Conservation (phyloP, 2,888 invertebrate species). For the Aethes cnicana region DNA sequence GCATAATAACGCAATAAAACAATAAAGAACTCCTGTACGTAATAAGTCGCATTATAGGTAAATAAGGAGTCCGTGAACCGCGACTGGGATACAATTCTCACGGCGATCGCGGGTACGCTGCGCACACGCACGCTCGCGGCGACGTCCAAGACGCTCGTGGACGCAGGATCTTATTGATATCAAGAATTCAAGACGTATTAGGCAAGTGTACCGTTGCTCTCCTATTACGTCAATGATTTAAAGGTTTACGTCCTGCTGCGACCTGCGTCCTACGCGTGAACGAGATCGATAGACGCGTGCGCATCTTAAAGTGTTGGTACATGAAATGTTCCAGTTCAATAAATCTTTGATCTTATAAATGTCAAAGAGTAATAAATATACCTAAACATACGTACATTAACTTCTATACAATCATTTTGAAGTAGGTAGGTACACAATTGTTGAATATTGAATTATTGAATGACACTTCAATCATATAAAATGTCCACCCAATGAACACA, state of each 20-base stretch:
- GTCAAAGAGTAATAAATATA: no score
- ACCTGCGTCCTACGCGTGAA: not conserved
- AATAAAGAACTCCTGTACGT: conserved; percentile 20
- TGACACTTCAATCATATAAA: no score
- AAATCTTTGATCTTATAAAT: no score
- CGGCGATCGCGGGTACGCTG: conserved; percentile 60
- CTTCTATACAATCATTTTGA: no score
- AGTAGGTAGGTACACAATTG: no score
- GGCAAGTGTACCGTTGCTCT: conserved; percentile 36
- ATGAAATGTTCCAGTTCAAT: no score
- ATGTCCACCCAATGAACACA: no score
- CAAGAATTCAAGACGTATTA: conserved; percentile 39
- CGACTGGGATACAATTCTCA: conserved; percentile 68
- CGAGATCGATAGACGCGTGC: no score
- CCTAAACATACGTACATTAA: no score
- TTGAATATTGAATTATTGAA: no score
- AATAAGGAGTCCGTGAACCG: conserved; percentile 64
- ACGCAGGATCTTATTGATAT: conserved; percentile 34
- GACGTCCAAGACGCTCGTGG: conserved; percentile 47
- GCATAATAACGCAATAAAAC: conserved; percentile 15
- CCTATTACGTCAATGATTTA: conserved; percentile 16
- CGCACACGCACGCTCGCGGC: conserved; percentile 19
- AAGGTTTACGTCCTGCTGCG: conserved; percentile 11
- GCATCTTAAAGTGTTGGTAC: no score
- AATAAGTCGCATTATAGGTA: conserved; percentile 26